Base-by-base conservation (phyloP, 35 echinoderm and acorn worm species). In the Stichopus chloronotus region DNA sequence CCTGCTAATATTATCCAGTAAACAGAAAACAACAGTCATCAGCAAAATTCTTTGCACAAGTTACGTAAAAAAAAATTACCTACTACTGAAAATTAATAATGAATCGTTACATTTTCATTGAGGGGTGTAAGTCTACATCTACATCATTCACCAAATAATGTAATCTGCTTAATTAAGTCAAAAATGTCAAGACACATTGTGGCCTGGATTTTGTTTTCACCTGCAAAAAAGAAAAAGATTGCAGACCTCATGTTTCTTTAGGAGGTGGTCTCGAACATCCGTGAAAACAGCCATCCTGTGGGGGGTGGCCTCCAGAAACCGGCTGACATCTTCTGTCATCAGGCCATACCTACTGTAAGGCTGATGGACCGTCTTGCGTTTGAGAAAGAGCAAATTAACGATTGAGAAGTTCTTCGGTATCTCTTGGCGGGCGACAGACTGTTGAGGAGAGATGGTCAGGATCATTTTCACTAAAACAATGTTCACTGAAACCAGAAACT, bases 301-400 rank as follows among this genome's bases (percentile, higher is more conserved):
- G 14, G 87, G 59, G 23, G 87, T 89, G 8, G 57, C 59, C 25
- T 89, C 87, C 61, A 89, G 87, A 43, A 71, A 89, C 24, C 52
- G 65, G 87, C 87, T 89, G 7, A 72, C 61, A 53, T 89, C 87
- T 23, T 72, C 87, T 60, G 87, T 30, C 22, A 89, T 89, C 16
- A 89, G 87, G 55, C 71, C 60, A 22, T 89, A 89, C 9, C 87
- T 58, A 19, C 87, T 89, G 59, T 89, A 13, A 72, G 87, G 87
- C 21, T 89, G 87, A 7, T 52, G 24, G 20, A 89, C 87, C 0
- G 87, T 89, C 57, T 89, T 89, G 7, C 60, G 9, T 16, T 65
- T 89, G 16, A 89, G 57, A 43, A 30, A 71, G 17, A 89, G 30
- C 61, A 89, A 61, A 17, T 89, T 89, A 54, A 89, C 87, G 12